Evolutionary conservation across 2,888 invertebrate species (phyloP), one percentile per base, ranked within the genome.

Genomic region (Latrodectus elegans): DNA sequence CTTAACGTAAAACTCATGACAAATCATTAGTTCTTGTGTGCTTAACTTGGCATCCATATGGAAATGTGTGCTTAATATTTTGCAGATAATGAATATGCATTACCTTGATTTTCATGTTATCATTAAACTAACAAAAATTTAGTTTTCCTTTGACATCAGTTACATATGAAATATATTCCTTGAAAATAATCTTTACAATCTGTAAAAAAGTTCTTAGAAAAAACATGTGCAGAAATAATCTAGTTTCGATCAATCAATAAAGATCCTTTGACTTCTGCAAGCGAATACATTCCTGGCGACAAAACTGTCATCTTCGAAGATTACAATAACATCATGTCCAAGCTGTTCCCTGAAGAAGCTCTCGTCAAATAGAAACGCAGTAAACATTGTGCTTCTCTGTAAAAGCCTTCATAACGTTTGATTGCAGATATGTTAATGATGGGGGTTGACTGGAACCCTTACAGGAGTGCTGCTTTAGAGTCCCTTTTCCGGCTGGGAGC

Each of bases 361-460:
- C 55, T 74, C 73, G 22, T 73, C 81, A 73, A 81, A 74, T 26
- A 65, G 67, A 73, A 73, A 81, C 52, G 73, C 65, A n/a, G 81
- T 67, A 72, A 65, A 74, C 81, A 81, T 81, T 67, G 38, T 22
- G 49, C 49, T 8, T 12, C 14, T 17, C 8, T 52, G 55, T 75
- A 60, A 82, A 75, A 82, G 74, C 75, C 60, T n/a, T 60, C n/a
- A 60, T 74, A 70, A 10, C 75, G 75, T 38, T 60, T 74, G 81
- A 81, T 81, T 81, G 67, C 75, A 70, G 75, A 82, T 82, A 82
- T 75, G 75, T 51, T 82, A 75, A 82, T 75, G 60, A 68, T 49
- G 51, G n/a, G 60, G 17, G 82, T 75, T 49, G 60, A 60, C 15
- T 17, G 17, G n/a, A 26, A 22, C 10, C 6, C 14, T 12, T 12